Percentiles rank a stretch among this genome's conserved stretches.
phyloP scores from a whole-genome alignment of 2,888 invertebrate species.

The Caenorhabditis zanzibari region DNA sequence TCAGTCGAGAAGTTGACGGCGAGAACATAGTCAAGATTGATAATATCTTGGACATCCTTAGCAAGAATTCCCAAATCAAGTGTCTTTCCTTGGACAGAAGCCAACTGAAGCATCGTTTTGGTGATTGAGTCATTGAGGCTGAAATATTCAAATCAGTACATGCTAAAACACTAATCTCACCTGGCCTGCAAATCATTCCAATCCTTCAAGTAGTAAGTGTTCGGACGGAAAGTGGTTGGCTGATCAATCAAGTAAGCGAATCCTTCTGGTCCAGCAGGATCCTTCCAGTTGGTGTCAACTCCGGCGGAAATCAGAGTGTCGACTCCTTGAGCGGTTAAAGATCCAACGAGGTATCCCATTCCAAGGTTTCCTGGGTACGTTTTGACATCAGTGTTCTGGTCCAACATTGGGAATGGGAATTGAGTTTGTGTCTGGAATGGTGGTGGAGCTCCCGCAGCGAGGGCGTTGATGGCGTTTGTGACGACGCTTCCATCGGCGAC shows the following conservation, averaged over 20 bases:
- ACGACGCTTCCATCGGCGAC: slow-evolving; percentile 51
- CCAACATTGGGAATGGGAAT: slow-evolving; percentile 71
- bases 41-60: slow-evolving; percentile 69
- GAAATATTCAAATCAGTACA: neutral
- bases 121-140: slow-evolving; percentile 47
- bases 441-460: slow-evolving; percentile 34
- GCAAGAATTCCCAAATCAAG: slow-evolving; percentile 64
- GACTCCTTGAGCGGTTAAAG: slow-evolving; percentile 63
- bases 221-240: slow-evolving; percentile 69
- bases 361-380: slow-evolving; percentile 49
- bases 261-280: slow-evolving; percentile 74
- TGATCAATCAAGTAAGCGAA: slow-evolving; percentile 78
- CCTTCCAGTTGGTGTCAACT: slow-evolving; percentile 80
- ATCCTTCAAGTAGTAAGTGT: slow-evolving; percentile 73
- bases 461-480: slow-evolving; percentile 54
- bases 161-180: neutral
- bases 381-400: slow-evolving; percentile 58
- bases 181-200: slow-evolving; percentile 60
- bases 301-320: slow-evolving; percentile 63
- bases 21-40: slow-evolving; percentile 76
- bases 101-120: slow-evolving; percentile 63
- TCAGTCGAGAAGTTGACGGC: slow-evolving; percentile 75
- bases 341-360: slow-evolving; percentile 63
- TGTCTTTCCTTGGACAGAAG: slow-evolving; percentile 55
- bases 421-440: slow-evolving; percentile 14